Base-by-base conservation (phyloP, 2,888 invertebrate species). In the Ephialtes manifestator region DNA sequence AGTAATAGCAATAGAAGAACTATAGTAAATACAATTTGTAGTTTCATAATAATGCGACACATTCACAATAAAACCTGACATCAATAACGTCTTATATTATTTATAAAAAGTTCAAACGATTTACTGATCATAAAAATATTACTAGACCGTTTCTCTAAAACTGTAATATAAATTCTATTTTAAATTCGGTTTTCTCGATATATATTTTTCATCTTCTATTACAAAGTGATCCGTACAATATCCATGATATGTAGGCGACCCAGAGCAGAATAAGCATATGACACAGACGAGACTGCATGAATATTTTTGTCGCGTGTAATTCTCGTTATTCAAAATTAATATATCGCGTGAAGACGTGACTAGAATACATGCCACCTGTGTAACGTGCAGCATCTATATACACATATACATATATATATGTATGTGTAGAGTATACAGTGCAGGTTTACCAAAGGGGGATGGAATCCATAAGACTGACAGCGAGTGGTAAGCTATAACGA, bases 301-400 rank as follows among this genome's bases (percentile, higher is more conserved):
- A 85, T 85, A 85, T 85, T 85, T 85, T 85, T 85, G 84, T 85
- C 84, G 84, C 84, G 84, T 81, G 78, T 85, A 85, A 85, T 85
- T 85, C 84, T 85, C 84, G 78, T 85, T 85, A 85, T 85, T 85
- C 84, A 85, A 85, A 81, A 85, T 85, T 85, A 85, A 85, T 85
- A 85, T 81, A 81, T 85, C 84, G 78, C 78, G 68, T 48, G 35
- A 46, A 60, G 65, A 63, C 84, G 84, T 85, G 84, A 85, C 81
- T 55, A 48, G 81, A 81, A 85, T 85, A 11, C 28, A 55, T 24
- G 31, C n/a, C 15, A n/a, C 28, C 39, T 60, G 15, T 28, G 74
- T 63, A 18, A 35, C 51, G 28, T 28, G 15, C 48, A 5, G 28
- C 31, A 75, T 53, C 20, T 35, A 65, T 55, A 67, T 55, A 55